Evolutionary conservation across 2,797 vertebrate species (phyloP), one percentile per base, ranked within the genome.

Genomic region (Champsocephalus gunnari): DNA sequence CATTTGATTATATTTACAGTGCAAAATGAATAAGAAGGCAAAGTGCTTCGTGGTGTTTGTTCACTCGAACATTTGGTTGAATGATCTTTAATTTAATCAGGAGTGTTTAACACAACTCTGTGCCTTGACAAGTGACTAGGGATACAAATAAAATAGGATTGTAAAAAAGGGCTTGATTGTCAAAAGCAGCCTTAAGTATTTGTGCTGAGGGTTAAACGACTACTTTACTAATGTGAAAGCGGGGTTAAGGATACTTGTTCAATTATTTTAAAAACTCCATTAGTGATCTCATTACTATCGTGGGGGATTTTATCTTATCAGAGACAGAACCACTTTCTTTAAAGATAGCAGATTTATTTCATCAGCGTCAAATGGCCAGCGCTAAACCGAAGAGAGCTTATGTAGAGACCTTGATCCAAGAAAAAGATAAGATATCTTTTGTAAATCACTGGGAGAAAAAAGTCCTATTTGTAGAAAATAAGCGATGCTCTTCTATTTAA

Each of bases 11-110:
- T 91, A 92, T 91, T 91, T 87, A 88, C 86, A 81, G 80, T 79
- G 80, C 71, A 82, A 83, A 91, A 89, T 90, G 90, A 93, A 93
- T 90, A 92, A 92, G 88, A 85, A 84, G 83, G 79, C 66, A 87
- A 84, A 87, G 87, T 86, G 88, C 72, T 89, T 73, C 66, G 50
- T 72, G 58, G 80, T 81, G 84, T 72, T 68, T 67, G 78, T 86
- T 80, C 86, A 71, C 80, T 85, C 79, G 83, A 87, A 91, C 77
- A 92, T 82, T 89, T 80, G 82, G 71, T 75, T 79, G 86, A 92
- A 83, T 73, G 88, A 89, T 87, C 88, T 87, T 88, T 84, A 87
- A 75, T 91, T 92, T 88, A 91, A 92, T 93, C 75, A 83, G 72
- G 61, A 43, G 65, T 81, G 64, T 86, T 89, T 80, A 86, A 84